Conservation (phyloP, 2,797 vertebrate genomes). For the Ctenosaura bakeri region DNA sequence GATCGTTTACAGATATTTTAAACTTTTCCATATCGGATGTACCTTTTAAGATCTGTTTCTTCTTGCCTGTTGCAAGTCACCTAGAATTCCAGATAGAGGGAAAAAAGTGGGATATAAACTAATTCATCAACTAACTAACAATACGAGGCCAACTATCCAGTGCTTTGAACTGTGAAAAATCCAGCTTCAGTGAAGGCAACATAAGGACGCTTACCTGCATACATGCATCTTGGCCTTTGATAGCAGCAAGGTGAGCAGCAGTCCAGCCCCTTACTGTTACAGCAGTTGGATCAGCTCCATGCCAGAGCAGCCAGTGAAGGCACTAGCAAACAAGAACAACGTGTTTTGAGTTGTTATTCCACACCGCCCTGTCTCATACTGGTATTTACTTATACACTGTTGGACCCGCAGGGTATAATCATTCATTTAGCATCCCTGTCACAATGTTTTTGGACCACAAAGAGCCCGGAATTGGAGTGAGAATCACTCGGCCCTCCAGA, state of each 20-base stretch:
- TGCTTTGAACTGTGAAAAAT: neutral
- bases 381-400: neutral
- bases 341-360: neutral
- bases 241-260: slow-evolving; percentile 82
- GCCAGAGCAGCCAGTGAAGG: slow-evolving; percentile 87
- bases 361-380: neutral
- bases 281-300: slow-evolving; percentile 74
- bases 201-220: slow-evolving; percentile 79
- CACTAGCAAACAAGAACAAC: slow-evolving; percentile 75
- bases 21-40: too few relatives aligned
- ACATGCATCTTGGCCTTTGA: slow-evolving; percentile 85
- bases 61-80: neutral
- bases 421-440: neutral
- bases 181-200: neutral
- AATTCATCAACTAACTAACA: too few relatives aligned
- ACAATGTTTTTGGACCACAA: too few relatives aligned
- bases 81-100: neutral
- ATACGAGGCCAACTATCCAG: neutral
- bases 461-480: too few relatives aligned
- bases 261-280: slow-evolving; percentile 80
- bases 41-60: too few relatives aligned
- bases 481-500: too few relatives aligned
- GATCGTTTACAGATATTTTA: too few relatives aligned
- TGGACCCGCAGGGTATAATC: neutral
- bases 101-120: too few relatives aligned